A percentile compares a stretch with the other conserved stretches of the same genome.
Evolutionary conservation across 2,113 vertebrate species (phyloP).

Genomic region (Egretta garzetta): DNA sequence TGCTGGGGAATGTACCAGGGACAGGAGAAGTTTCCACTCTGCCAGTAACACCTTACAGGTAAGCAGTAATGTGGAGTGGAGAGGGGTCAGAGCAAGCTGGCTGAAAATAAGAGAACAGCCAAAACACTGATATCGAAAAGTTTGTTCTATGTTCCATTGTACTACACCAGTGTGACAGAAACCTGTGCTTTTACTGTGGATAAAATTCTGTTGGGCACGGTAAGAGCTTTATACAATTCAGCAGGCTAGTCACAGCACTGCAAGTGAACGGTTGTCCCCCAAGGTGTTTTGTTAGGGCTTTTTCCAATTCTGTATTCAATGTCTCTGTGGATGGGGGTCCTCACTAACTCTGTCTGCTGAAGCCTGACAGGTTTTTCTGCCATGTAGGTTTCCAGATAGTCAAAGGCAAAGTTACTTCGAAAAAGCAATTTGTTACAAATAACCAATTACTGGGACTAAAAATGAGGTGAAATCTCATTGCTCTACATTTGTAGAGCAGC

Average conservation of each 20-base stretch:
- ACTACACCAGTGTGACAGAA: neutral
- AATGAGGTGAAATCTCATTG: neutral
- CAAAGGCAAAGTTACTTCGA: neutral
- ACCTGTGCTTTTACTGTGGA: fast-evolving
- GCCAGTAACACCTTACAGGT: neutral
- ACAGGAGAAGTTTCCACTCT: neutral
- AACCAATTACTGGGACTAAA: neutral
- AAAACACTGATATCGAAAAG: neutral
- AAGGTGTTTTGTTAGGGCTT: neutral
- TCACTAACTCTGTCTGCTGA: neutral
- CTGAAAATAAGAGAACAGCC: neutral
- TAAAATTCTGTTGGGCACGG: neutral
- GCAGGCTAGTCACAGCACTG: neutral
- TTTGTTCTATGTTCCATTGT: neutral
- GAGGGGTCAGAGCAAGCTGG: neutral
- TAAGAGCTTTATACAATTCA: neutral
- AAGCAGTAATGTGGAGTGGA: neutral
- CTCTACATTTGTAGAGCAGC: neutral
- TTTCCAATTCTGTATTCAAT: neutral
- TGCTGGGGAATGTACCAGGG: neutral
- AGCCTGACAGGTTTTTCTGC: neutral
- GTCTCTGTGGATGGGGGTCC: neutral
- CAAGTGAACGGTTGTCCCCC: neutral
- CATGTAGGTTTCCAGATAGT: neutral
- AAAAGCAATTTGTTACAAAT: neutral